phyloP scores from a whole-genome alignment of 1,140 invertebrate genomes.

The Cydia strobilella region DNA sequence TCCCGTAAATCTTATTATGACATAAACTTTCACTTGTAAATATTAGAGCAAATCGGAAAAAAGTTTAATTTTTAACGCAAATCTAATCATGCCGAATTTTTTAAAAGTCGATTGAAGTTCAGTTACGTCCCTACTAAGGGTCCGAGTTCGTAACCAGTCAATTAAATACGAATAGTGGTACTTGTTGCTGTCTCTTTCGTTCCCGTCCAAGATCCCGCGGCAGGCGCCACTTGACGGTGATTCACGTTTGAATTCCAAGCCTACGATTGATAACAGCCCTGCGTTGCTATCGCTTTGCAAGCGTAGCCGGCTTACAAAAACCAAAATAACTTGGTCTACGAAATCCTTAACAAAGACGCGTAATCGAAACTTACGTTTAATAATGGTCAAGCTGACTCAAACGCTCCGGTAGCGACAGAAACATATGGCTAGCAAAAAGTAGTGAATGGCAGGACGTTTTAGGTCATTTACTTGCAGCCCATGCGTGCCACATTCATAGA shows the following conservation, averaged over 20 bases:
- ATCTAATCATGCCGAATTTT: slow-evolving; percentile 52
- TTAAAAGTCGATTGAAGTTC: slow-evolving; percentile 75
- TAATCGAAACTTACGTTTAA: neutral
- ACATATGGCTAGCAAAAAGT: slow-evolving; percentile 46
- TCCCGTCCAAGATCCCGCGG: slow-evolving; percentile 60
- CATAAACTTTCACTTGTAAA: neutral
- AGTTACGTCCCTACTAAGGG: slow-evolving; percentile 73
- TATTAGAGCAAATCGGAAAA: neutral
- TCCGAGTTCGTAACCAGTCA: slow-evolving; percentile 76
- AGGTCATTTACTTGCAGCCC: slow-evolving; percentile 60
- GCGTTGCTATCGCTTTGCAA: neutral
- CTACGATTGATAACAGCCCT: slow-evolving; percentile 73
- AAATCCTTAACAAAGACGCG: neutral
- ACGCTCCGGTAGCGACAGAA: neutral
- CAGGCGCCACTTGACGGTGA: slow-evolving; percentile 77
- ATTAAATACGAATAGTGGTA: slow-evolving; percentile 77
- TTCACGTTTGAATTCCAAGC: slow-evolving; percentile 76
- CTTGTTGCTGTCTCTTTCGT: slow-evolving; percentile 68
- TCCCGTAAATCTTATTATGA: too few species aligned
- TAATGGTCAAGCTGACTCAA: neutral
- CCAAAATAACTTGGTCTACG: neutral
- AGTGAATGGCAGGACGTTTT: slow-evolving; percentile 69
- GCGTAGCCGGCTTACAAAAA: neutral
- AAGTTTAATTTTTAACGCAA: neutral
- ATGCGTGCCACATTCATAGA: slow-evolving; percentile 44